Evolutionary conservation across 2,888 invertebrate genomes (phyloP), one percentile per base, ranked within the genome.

Genomic region (Euspilapteryx auroguttella): DNA sequence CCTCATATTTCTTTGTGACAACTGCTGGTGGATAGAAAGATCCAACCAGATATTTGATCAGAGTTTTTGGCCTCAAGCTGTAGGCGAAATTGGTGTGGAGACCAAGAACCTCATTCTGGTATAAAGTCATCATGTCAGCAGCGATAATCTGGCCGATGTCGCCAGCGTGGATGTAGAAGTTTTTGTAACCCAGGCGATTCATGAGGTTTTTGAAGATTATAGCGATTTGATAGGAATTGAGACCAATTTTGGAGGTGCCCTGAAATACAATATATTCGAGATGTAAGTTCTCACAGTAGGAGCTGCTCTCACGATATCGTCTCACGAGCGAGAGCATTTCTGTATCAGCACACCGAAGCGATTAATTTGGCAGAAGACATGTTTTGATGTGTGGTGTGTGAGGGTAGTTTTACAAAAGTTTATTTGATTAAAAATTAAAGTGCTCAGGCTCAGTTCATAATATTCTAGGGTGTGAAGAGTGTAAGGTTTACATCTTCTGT

Each of bases 81-180:
- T 36, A 15, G 34, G 79, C 78, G 66, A 82, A 71, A 42, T 82
- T 86, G 4, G 71, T 42, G 40, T 84, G 83, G 5, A 68, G 38
- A 8, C 55, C 37, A n/a, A 37, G 29, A 5, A 64, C 39, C 3
- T 55, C 42, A n/a, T 66, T 56, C 1, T 84, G 83, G 44, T 65
- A 85, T 24, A 82, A 40, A 1, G 61, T 52, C 0, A 80, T 73
- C 52, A 87, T 63, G 23, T 59, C 38, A 1, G 61, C 46, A 1
- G 61, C 69, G 22, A 85, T 76, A 0, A 73, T 3, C 1, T 78
- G 51, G 2, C 87, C 87, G 82, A 84, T 83, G 47, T 86, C 86
- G 2, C 84, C 84, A 1, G 84, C 85, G 43, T 86, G 85, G 1
- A 75, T 51, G 43, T 80, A 82, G 46, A 73, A 87, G 38, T 69